Conservation (phyloP, 2,113 vertebrate genomes). For the Pteropus alecto region DNA sequence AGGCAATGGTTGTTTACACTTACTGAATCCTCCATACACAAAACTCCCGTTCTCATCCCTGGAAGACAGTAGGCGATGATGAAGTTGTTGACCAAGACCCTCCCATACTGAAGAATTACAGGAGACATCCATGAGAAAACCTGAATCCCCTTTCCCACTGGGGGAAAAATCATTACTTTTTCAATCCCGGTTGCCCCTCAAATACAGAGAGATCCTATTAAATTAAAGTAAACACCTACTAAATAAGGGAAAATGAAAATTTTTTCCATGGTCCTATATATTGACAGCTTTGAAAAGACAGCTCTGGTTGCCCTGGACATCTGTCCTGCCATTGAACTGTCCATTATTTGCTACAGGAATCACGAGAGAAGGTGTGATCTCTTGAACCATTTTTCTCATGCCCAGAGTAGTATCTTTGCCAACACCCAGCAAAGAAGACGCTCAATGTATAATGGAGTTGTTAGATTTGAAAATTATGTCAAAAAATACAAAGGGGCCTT, state of each 20-base stretch:
- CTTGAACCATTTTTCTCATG: background rate
- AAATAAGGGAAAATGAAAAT: background rate
- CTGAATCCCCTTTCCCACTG: background rate
- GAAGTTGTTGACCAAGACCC: background rate
- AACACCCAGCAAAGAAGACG: slow-evolving; percentile 1
- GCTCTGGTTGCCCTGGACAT: background rate
- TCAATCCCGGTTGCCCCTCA: background rate
- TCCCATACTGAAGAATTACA: rapidly evolving
- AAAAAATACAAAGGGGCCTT: background rate
- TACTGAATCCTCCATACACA: slow-evolving; percentile 79
- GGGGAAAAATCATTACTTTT: background rate
- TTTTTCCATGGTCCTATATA: too few relatives aligned
- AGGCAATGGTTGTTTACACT: slow-evolving; percentile 61
- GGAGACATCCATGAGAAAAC: rapidly evolving
- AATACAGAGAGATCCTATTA: background rate
- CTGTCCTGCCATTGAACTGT: background rate
- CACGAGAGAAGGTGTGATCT: background rate
- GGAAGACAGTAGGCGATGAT: slow-evolving; percentile 54
- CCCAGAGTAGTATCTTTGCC: background rate
- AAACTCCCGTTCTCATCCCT: slow-evolving; percentile 85
- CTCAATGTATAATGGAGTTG: background rate
- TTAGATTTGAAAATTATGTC: background rate
- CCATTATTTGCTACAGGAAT: background rate
- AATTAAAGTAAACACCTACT: background rate
- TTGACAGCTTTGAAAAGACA: background rate